Evolutionary conservation across 2,888 invertebrate genomes (phyloP).

Genomic region (Eucera pruinosa): DNA sequence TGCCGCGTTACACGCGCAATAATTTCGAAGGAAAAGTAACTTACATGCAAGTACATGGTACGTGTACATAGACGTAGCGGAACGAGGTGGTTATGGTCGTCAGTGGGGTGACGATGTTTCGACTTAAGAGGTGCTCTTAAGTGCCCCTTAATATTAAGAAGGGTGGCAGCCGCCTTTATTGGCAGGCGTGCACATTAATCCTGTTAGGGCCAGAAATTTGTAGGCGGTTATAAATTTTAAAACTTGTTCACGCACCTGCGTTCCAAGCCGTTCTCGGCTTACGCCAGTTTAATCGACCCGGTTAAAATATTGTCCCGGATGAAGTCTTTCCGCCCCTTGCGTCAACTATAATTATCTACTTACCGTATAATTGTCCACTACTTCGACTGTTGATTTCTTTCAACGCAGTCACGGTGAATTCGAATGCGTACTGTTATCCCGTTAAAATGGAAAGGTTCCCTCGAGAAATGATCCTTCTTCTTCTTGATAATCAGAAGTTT

Average conservation of each 20-base stretch:
- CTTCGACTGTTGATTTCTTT: too few relatives aligned
- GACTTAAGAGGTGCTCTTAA: conserved; percentile 55
- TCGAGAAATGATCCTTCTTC: too few relatives aligned
- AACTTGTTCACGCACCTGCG: conserved; percentile 70
- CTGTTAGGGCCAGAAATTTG: conserved; percentile 69
- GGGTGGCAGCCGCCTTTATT: conserved; percentile 58
- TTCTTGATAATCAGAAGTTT: too few relatives aligned
- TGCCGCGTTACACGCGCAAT: too few relatives aligned
- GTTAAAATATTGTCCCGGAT: conserved; percentile 24
- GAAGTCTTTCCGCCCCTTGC: not conserved
- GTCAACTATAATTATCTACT: too few relatives aligned
- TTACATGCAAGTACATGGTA: too few relatives aligned
- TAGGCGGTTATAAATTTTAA: conserved; percentile 72
- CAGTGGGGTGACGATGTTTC: conserved; percentile 48
- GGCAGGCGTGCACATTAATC: conserved; percentile 65
- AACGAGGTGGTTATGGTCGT: not conserved
- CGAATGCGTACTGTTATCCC: too few relatives aligned
- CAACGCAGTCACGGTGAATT: too few relatives aligned
- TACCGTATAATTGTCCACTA: too few relatives aligned
- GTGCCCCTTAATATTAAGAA: conserved; percentile 69
- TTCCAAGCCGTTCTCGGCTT: conserved; percentile 28
- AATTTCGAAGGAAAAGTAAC: too few relatives aligned
- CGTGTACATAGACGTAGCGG: not conserved
- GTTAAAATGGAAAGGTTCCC: too few relatives aligned
- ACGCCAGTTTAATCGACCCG: conserved; percentile 53